Evolutionary conservation across 1,140 invertebrate genomes (phyloP), one percentile per base, ranked within the genome.

Genomic region (Leptonema lineaticorne): DNA sequence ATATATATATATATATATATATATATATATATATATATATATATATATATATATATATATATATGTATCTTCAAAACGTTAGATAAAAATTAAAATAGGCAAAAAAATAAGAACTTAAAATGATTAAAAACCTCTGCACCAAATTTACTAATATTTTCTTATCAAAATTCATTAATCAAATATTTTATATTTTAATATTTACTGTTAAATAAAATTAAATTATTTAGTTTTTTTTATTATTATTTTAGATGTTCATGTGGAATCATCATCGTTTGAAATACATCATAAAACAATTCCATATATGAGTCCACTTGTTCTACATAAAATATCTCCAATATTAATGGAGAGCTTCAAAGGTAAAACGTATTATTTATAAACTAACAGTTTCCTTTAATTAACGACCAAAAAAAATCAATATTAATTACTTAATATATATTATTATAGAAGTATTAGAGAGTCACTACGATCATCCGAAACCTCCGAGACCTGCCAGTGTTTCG

Each of bases 341-440:
- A 72, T 83, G 68, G 81, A 83, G 77, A 83, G 81, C 69, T 83
- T 82, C 67, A 77, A 80, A 79, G 81, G 81, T 81, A 77, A 66
- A 41, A 33, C 30, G 3, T 18, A 46, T 46, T 37, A 60, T 60
- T 30, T 37, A 41, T 24, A 37, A 33, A 37, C 24, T 37, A n/a
- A 5, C 41, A 62, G 26, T 46, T 24, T 4, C 41, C 7, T 16
- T 20, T 50, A 9, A 22, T 20, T 22, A 50, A 16, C 46, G n/a
- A n/a, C n/a, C n/a, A n/a, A n/a, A n/a, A n/a, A n/a, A n/a, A n/a
- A n/a, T n/a, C n/a, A n/a, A n/a, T n/a, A n/a, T n/a, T n/a, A n/a
- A n/a, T n/a, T n/a, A n/a, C n/a, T n/a, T n/a, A n/a, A n/a, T n/a
- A n/a, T n/a, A n/a, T n/a, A n/a, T n/a, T n/a, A n/a, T 79, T 65